These are phyloP conservation scores for Acanthacorydalis orientalis DNA, from an alignment of 2,888 invertebrate genomes.

Conservation along the genomic window DNA sequence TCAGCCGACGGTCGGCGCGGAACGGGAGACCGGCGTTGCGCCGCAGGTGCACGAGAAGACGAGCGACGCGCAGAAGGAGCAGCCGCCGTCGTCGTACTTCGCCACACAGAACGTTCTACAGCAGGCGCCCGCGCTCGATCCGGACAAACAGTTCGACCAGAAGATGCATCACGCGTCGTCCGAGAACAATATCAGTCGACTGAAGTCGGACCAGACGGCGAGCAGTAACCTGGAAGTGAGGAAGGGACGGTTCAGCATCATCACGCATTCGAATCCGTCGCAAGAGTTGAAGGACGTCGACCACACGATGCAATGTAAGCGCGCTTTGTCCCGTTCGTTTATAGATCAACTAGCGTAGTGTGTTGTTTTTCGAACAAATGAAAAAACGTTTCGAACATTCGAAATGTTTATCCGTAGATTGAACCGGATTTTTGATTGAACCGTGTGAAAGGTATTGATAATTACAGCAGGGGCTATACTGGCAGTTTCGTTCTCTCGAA, in stretches of 20 bases:
- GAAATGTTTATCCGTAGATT: no score
- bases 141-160: neutral
- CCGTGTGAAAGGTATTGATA: no score
- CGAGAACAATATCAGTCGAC: conserved; percentile 5
- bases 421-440: no score
- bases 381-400: no score
- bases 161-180: conserved; percentile 6
- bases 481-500: no score
- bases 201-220: conserved; percentile 1
- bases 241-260: conserved; percentile 18
- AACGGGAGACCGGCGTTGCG: neutral
- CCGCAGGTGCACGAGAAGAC: neutral
- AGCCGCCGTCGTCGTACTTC: neutral
- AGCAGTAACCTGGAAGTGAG: conserved; percentile 10
- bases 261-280: conserved; percentile 13
- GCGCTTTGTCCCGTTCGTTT: no score
- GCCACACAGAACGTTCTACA: neutral
- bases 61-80: neutral
- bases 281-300: conserved; percentile 3
- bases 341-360: no score
- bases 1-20: no score
- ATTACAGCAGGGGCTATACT: no score
- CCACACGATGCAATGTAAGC: conserved; percentile 6
- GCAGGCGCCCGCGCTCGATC: neutral
- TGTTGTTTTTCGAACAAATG: no score